phyloP scores from a whole-genome alignment of 2,113 vertebrate genomes.

The Sapayoa aenigma region DNA sequence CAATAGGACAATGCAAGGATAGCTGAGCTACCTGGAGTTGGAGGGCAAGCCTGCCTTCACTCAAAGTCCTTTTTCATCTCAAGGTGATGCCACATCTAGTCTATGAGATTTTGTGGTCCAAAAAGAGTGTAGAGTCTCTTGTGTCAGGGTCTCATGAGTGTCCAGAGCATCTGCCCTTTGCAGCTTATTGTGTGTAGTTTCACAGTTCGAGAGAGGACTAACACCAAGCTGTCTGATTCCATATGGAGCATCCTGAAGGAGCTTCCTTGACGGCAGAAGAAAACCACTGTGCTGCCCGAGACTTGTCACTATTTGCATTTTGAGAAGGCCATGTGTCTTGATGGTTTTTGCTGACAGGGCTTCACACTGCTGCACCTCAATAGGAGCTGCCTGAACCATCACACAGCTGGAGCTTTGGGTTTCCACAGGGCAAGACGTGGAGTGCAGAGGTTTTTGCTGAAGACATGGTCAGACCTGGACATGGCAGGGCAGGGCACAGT shows the following conservation, averaged over 20 bases:
- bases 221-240: neutral
- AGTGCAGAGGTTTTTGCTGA: neutral
- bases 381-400: neutral
- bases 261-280: neutral
- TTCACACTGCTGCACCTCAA: neutral
- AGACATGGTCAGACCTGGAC: neutral
- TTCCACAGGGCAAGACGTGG: neutral
- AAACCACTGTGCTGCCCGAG: neutral
- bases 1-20: neutral
- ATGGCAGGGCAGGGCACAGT: neutral
- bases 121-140: neutral
- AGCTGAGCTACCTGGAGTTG: neutral
- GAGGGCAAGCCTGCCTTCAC: neutral
- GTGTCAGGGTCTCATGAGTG: neutral
- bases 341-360: neutral
- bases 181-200: neutral
- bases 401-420: neutral
- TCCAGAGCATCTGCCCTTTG: neutral
- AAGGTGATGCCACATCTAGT: neutral
- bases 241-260: neutral
- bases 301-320: neutral
- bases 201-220: neutral
- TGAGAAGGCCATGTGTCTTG: neutral
- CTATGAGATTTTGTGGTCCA: neutral
- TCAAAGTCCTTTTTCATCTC: neutral